Evolutionary conservation across 1,140 invertebrate species (phyloP).

Genomic region (Lepidostoma basale): DNA sequence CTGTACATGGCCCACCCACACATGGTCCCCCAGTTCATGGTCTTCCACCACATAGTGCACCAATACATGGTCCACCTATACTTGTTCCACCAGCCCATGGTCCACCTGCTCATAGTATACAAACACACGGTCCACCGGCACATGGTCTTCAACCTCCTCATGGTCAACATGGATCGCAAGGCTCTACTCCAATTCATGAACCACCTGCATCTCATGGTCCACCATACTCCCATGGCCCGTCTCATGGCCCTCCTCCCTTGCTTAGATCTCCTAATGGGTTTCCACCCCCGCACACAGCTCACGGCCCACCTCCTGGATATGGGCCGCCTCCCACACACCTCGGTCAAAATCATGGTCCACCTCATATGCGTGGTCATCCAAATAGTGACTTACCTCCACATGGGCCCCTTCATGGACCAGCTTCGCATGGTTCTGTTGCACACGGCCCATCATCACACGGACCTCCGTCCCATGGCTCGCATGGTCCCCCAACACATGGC

Average conservation of each 20-base stretch:
- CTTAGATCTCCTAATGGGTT: background rate
- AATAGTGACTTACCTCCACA: background rate
- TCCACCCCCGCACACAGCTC: background rate
- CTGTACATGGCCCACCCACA: conserved; percentile 43
- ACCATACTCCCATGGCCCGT: no score
- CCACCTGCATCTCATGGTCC: background rate
- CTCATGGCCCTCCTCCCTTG: background rate
- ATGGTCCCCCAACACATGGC: background rate
- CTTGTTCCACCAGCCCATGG: background rate
- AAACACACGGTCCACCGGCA: background rate
- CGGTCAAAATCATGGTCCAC: conserved; percentile 43
- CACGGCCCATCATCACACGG: background rate
- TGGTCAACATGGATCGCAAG: background rate
- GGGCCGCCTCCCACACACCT: conserved; percentile 2
- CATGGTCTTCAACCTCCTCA: background rate
- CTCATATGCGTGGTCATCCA: conserved; percentile 51
- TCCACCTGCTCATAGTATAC: background rate
- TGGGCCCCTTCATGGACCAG: background rate
- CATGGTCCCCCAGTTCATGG: conserved; percentile 47
- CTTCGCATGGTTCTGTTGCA: background rate
- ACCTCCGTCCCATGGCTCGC: background rate
- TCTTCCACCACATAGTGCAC: background rate
- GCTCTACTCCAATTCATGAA: background rate
- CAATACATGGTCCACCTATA: background rate
- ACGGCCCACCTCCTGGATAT: background rate